Percentiles rank a stretch among this genome's conserved stretches.
These are phyloP conservation scores for Tipula helvola DNA, from an alignment of 2,888 invertebrate species.

Conservation along the genomic window DNA sequence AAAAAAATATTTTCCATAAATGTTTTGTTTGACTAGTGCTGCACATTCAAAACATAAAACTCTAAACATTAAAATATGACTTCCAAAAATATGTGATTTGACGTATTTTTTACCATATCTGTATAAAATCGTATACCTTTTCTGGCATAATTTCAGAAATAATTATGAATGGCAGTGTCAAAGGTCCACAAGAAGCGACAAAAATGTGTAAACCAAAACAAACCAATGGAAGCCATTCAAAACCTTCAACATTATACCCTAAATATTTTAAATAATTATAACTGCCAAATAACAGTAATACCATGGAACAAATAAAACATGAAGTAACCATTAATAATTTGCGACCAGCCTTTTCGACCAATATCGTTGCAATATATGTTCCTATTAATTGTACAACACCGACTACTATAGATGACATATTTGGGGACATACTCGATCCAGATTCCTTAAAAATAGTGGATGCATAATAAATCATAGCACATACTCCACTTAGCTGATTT, in stretches of 20 bases:
- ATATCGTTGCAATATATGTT: slow-evolving; percentile 26
- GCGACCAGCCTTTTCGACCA: slow-evolving; percentile 31
- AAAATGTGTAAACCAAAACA: slow-evolving; percentile 15
- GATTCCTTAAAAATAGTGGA: slow-evolving; percentile 29
- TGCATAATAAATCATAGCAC: slow-evolving; percentile 31
- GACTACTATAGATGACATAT: slow-evolving; percentile 28
- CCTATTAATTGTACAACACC: slow-evolving; percentile 31
- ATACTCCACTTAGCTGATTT: slow-evolving; percentile 31
- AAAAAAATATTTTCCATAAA: too few species aligned
- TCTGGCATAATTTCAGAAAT: slow-evolving; percentile 15
- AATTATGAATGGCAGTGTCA: slow-evolving; percentile 15
- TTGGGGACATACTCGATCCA: slow-evolving; percentile 28
- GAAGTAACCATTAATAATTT: slow-evolving; percentile 21
- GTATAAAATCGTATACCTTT: not conserved
- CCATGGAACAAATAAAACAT: slow-evolving; percentile 12
- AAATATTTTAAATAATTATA: slow-evolving; percentile 9
- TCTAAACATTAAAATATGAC: too few species aligned
- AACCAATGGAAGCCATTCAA: slow-evolving; percentile 15
- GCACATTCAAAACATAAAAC: too few species aligned
- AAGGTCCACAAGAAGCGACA: slow-evolving; percentile 14
- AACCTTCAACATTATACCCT: not conserved
- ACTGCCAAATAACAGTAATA: slow-evolving; percentile 9
- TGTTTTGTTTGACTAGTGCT: too few species aligned
- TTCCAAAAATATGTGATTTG: too few species aligned
- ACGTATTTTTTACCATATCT: too few species aligned